Base-by-base conservation (phyloP, 2,113 vertebrate species). In the Pelecanoides urinatrix region DNA sequence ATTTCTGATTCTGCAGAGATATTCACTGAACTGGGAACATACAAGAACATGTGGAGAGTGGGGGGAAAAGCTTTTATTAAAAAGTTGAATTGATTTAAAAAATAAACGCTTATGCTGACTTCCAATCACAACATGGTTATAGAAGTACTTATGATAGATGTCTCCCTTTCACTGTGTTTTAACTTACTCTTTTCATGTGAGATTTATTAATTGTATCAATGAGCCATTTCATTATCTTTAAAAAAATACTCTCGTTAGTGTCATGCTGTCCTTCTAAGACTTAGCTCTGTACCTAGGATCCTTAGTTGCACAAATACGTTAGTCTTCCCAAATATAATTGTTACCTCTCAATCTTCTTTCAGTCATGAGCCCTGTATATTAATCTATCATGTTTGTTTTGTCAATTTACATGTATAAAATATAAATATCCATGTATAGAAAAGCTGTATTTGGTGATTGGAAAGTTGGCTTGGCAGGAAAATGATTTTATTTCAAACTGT, bases 1-100 rank as follows among this genome's bases (percentile, higher is more conserved):
- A 95, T 96, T 94, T 97, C 86, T 93, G 83, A 85, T 94, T 96
- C 61, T 94, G 20, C 56, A 58, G 81, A 92, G 70, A 30, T 61
- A 76, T 8, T 92, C 92, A 94, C 44, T 96, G 96, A 96, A 90
- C 85, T 87, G 93, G 70, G 59, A 94, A 76, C 15, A 23, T 40
- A 18, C 13, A 86, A 58, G 67, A 80, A 16, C 74, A 55, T 21
- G 38, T 59, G 65, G 44, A 84, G 44, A 81, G 55, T 2, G 1
- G 3, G 6, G 11, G 10, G 3, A 77, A 92, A 94, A 74, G 79
- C 88, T 96, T 96, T 93, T 94, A 52, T 1, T 59, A 47, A 84
- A 32, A 90, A 52, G 30, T 75, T 71, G 65, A 21, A 89, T 92
- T 94, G 94, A 94, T 93, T 88, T 38, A 5, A 77, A 90, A 89